Evolutionary conservation across 2,888 invertebrate genomes (phyloP), one percentile per base, ranked within the genome.

Genomic region (Herminia tarsipennalis): DNA sequence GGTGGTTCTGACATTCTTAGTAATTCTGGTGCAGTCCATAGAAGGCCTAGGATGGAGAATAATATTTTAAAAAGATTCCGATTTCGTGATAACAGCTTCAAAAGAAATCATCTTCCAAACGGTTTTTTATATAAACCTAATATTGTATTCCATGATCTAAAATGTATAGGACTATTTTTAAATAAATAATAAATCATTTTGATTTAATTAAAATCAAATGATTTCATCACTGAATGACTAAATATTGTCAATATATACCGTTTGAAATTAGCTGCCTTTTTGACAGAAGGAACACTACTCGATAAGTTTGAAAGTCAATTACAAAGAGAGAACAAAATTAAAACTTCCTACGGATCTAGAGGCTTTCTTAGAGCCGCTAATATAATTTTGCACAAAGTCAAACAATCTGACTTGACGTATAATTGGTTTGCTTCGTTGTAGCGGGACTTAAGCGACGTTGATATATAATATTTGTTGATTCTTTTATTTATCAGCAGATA

Each of bases 11-110:
- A 86, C 87, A 94, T 92, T 41, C 96, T 92, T 29, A 98, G 92
- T 10, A 98, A 81, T 81, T 98, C 98, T 0, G 98, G 98, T 0
- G 98, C 94, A 0, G 98, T 98, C 98, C 98, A 98, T 21, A 98
- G 88, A 66, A 95, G 93, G 75, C 95, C 98, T 98, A 37, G 1
- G 22, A 28, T 1, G 20, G 25, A 27, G 14, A 17, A 27, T 1
- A n/a, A 9, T 9, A 14, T 14, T 8, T 6, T 1, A 3, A 20
- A 20, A 0, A 2, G n/a, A 21, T 21, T n/a, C 6, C 3, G 8
- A 2, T 21, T 21, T 5, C 21, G 0, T 21, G 2, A n/a, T n/a
- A 4, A 9, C 22, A 1, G n/a, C 3, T 9, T 3, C 2, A 2
- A 13, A n/a, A n/a, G n/a, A n/a, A n/a, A 2, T 5, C n/a, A 24